Evolutionary conservation across 1,140 invertebrate species (phyloP).

Genomic region (Drosophila eugracilis): DNA sequence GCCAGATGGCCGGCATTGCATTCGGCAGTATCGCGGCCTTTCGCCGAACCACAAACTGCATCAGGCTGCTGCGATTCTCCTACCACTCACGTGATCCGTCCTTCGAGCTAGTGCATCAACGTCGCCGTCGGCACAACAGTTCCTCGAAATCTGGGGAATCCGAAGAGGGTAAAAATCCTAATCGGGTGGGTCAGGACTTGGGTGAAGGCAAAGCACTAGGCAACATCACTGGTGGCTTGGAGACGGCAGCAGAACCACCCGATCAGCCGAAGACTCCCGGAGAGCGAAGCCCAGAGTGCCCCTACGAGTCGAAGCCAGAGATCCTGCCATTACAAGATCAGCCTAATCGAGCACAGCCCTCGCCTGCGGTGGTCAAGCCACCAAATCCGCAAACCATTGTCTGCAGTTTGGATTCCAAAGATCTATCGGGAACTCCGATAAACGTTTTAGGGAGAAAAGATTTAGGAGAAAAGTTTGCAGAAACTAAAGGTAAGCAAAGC

Average conservation of each 20-base stretch:
- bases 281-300: conserved; percentile 25
- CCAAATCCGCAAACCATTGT: conserved; percentile 11
- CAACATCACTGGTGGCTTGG: neutral
- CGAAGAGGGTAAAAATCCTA: neutral
- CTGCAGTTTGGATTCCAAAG: neutral
- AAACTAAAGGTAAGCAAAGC: neutral
- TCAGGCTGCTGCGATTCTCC: conserved; percentile 7
- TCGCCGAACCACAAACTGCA: conserved; percentile 6
- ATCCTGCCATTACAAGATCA: conserved; percentile 19
- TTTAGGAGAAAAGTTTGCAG: neutral
- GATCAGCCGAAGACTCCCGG: conserved; percentile 13
- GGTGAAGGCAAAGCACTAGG: neutral
- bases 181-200: neutral
- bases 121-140: neutral
- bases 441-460: neutral
- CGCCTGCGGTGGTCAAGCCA: conserved; percentile 21
- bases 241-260: conserved; percentile 5
- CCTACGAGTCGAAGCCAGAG: conserved; percentile 25
- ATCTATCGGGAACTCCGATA: neutral
- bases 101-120: neutral
- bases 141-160: neutral
- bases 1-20: conserved; percentile 24
- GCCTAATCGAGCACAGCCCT: neutral
- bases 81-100: neutral
- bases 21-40: conserved; percentile 14